Percentiles rank a stretch among this genome's conserved stretches.
Conservation (phyloP, 2,113 vertebrate genomes). For the Pangasianodon hypophthalmus region DNA sequence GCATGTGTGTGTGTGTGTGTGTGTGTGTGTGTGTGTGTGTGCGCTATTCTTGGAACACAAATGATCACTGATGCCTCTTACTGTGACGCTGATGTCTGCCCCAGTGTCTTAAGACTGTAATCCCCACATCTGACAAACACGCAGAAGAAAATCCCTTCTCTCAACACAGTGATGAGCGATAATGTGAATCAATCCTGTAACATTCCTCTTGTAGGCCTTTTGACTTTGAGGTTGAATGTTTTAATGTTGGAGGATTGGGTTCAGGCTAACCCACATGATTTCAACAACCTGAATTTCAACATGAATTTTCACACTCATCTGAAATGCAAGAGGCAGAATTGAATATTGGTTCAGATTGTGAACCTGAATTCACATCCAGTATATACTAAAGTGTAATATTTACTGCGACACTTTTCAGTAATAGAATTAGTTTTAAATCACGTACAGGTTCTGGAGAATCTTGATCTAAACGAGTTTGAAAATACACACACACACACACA, state of each 20-base stretch:
- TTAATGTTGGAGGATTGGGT: background rate
- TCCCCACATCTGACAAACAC: constrained; percentile 14
- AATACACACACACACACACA: background rate
- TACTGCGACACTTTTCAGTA: background rate
- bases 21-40: background rate
- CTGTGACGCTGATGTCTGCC: background rate
- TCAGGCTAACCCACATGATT: background rate
- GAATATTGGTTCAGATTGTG: background rate
- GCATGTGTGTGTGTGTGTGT: background rate
- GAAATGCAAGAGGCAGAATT: background rate
- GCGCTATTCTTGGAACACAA: background rate
- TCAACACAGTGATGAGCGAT: background rate
- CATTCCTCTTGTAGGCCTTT: background rate
- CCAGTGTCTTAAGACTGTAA: constrained; percentile 18
- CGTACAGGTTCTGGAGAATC: background rate
- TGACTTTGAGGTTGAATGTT: too few species aligned
- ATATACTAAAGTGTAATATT: background rate
- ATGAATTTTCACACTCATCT: background rate
- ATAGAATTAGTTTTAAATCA: background rate
- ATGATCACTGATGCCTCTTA: background rate
- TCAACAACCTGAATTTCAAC: background rate
- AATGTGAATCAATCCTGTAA: background rate
- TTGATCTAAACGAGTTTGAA: too few species aligned
- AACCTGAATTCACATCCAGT: background rate
- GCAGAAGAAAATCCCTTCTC: background rate